Evolutionary conservation across 1,140 invertebrate species (phyloP).

Genomic region (Pseudomyrmex gracilis): DNA sequence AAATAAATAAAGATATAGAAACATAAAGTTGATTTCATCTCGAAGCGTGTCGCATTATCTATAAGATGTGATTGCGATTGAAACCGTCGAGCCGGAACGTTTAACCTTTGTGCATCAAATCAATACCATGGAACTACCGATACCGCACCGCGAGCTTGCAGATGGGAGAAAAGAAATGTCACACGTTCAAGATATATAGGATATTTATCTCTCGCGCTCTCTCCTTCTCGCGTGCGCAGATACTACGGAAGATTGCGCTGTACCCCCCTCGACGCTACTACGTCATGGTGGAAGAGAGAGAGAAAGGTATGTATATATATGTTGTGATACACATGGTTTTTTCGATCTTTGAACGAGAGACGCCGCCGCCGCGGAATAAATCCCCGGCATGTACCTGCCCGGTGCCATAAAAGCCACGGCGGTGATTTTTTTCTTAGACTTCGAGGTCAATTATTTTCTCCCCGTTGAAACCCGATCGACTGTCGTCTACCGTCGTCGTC

Average conservation of each 20-base stretch:
- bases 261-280: background rate
- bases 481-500: conserved; percentile 41
- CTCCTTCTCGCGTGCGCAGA: background rate
- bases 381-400: background rate
- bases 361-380: conserved; percentile 23
- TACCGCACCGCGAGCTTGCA: conserved; percentile 32
- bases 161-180: conserved; percentile 48
- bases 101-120: conserved; percentile 57
- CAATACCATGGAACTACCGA: conserved; percentile 32
- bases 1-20: too few relatives aligned
- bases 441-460: conserved; percentile 65
- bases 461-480: conserved; percentile 57
- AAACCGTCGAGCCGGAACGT: conserved; percentile 32
- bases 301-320: background rate
- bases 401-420: conserved; percentile 26
- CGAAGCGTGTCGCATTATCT: background rate
- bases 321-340: conserved; percentile 29
- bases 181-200: conserved; percentile 38
- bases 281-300: background rate
- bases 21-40: too few relatives aligned
- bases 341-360: conserved; percentile 36
- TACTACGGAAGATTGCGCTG: background rate
- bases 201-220: conserved; percentile 28
- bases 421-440: conserved; percentile 61
- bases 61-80: conserved; percentile 34